Evolutionary conservation across 2,888 invertebrate genomes (phyloP).

Genomic region (Candidula unifasciata): DNA sequence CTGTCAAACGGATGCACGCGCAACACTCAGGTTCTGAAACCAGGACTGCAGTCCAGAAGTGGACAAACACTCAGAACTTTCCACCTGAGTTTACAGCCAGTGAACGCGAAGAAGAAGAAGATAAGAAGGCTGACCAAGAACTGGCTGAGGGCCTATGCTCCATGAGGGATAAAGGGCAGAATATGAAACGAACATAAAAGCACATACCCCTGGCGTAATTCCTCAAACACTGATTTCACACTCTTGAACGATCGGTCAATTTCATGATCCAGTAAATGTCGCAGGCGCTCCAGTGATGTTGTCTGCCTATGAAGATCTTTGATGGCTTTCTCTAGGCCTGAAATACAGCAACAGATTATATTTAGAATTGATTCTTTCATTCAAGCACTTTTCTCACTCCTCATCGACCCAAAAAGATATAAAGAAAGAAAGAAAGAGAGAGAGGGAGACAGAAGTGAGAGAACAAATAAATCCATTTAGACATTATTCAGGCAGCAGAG

Average conservation of each 20-base stretch:
- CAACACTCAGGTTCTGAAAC: no score
- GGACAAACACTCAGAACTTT: no score
- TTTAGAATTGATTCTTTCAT: no score
- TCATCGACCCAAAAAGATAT: not conserved
- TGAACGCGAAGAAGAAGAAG: no score
- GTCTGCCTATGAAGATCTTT: constrained; percentile 77
- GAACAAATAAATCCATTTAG: not conserved
- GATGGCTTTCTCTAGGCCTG: constrained; percentile 74
- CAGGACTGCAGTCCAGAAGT: no score
- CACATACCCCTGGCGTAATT: constrained; percentile 72
- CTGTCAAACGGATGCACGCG: no score
- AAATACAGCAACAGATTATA: constrained; percentile 36
- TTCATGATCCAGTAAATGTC: constrained; percentile 72
- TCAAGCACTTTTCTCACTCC: not conserved
- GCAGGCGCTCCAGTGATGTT: constrained; percentile 72
- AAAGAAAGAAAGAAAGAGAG: not conserved
- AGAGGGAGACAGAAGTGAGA: not conserved
- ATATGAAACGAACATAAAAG: no score
- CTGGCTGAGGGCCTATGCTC: no score
- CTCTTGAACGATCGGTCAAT: constrained; percentile 73
- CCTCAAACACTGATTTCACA: constrained; percentile 73
- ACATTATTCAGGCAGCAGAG: no score
- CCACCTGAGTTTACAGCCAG: no score
- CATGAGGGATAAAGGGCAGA: no score
- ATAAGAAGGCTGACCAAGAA: no score